Percentiles rank a stretch among this genome's conserved stretches.
Evolutionary conservation across 1,140 invertebrate species (phyloP).

Genomic region (Dendrolimus kikuchii): DNA sequence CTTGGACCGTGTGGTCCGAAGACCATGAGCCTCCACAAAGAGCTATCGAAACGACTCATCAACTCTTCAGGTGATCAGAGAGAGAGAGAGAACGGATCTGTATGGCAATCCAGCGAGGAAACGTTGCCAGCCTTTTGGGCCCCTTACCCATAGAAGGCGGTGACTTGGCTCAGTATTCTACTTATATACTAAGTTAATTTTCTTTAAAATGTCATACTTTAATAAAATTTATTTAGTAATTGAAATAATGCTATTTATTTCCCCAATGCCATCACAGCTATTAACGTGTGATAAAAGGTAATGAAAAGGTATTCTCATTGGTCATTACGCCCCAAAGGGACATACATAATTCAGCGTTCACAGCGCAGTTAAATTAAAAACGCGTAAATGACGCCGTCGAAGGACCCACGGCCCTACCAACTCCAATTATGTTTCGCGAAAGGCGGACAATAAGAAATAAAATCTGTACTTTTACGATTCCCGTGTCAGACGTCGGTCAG

Average conservation of each 20-base stretch:
- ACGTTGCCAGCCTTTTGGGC: no score
- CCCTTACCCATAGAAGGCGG: no score
- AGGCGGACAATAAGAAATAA: conserved; percentile 70
- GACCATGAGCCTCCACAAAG: no score
- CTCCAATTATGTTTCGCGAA: conserved; percentile 70
- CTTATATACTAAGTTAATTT: conserved; percentile 3
- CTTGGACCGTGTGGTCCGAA: no score
- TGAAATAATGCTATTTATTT: no score
- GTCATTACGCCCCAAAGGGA: conserved; percentile 42
- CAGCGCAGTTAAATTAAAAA: conserved; percentile 62
- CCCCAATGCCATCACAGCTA: conserved; percentile 10
- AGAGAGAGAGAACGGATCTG: no score
- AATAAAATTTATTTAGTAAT: no score
- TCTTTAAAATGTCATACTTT: conserved; percentile 3
- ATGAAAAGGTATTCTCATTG: conserved; percentile 48
- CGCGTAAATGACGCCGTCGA: conserved; percentile 54
- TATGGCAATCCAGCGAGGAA: no score
- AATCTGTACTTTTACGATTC: conserved; percentile 66
- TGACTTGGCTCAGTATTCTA: no score
- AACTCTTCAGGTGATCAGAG: no score
- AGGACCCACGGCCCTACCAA: conserved; percentile 24
- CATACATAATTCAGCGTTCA: conserved; percentile 53
- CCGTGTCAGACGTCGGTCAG: conserved; percentile 59
- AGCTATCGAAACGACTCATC: no score
- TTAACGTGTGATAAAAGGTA: conserved; percentile 57